A percentile compares a stretch with the other conserved stretches of the same genome.
These are phyloP conservation scores for Girardinichthys multiradiatus DNA, from an alignment of 2,113 vertebrate species.

Conservation along the genomic window DNA sequence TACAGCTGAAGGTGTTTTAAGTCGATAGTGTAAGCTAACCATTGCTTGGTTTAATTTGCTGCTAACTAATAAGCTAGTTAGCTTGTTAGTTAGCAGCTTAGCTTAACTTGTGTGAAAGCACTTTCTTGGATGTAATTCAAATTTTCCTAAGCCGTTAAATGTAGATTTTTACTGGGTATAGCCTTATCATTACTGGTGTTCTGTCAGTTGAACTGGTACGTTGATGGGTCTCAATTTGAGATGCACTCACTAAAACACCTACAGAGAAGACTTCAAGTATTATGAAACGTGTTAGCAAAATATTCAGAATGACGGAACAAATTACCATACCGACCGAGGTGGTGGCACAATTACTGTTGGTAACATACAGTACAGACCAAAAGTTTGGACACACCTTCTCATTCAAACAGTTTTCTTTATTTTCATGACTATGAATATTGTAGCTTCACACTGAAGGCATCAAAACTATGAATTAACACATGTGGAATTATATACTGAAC, in stretches of 20 bases:
- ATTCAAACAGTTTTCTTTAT: too few species aligned
- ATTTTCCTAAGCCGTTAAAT: neutral
- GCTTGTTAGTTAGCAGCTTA: conserved; percentile 1
- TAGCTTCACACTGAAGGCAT: too few species aligned
- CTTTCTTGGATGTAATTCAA: neutral
- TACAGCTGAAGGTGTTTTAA: neutral
- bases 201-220: neutral
- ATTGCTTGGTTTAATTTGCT: neutral
- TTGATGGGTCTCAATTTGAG: neutral
- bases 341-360: neutral
- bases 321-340: neutral
- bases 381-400: too few species aligned
- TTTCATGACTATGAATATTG: too few species aligned
- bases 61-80: neutral
- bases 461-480: too few species aligned
- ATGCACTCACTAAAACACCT: neutral
- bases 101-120: neutral
- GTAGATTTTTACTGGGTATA: neutral
- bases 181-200: neutral
- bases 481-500: too few species aligned
- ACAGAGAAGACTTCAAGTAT: neutral
- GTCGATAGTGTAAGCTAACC: neutral
- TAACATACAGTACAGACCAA: too few species aligned
- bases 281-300: neutral
- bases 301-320: neutral